Conservation (phyloP, 2,888 invertebrate species). For the Pseudoips prasinana region DNA sequence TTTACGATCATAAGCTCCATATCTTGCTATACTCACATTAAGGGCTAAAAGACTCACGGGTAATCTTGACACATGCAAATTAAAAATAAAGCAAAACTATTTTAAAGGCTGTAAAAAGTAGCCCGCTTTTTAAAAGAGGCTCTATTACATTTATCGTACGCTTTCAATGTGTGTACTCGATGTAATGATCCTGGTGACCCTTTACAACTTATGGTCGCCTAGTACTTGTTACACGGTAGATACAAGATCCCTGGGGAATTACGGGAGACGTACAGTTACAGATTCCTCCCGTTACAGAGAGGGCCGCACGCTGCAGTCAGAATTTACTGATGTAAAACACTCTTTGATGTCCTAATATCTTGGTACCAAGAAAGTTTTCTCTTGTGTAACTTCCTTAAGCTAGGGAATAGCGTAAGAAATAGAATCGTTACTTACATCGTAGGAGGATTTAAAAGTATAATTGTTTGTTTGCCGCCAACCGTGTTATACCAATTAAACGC, state of each 20-base stretch:
- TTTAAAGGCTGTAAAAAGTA: constrained; percentile 19
- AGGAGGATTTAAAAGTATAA: no score
- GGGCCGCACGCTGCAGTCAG: no score
- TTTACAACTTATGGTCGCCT: constrained; percentile 48
- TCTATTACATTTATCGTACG: constrained; percentile 41
- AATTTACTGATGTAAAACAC: no score
- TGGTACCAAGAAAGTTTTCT: no score
- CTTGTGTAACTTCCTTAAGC: no score
- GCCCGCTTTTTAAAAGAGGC: constrained; percentile 33
- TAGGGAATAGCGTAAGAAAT: no score
- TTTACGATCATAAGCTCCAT: no score
- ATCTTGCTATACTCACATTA: constrained; percentile 34
- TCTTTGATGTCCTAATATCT: no score
- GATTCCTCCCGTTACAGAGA: no score
- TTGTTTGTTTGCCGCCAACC: no score
- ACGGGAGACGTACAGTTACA: constrained; percentile 27
- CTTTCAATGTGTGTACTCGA: constrained; percentile 12
- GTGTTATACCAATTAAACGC: no score
- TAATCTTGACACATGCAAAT: constrained; percentile 38
- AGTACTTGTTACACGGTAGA: constrained; percentile 67
- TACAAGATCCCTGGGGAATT: constrained; percentile 66
- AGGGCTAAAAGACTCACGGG: constrained; percentile 23
- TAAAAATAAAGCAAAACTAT: constrained; percentile 41
- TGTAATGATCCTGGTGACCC: constrained; percentile 13
- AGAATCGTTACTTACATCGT: no score